Base-by-base conservation (phyloP, 2,888 invertebrate species). In the Tenthredo livida region DNA sequence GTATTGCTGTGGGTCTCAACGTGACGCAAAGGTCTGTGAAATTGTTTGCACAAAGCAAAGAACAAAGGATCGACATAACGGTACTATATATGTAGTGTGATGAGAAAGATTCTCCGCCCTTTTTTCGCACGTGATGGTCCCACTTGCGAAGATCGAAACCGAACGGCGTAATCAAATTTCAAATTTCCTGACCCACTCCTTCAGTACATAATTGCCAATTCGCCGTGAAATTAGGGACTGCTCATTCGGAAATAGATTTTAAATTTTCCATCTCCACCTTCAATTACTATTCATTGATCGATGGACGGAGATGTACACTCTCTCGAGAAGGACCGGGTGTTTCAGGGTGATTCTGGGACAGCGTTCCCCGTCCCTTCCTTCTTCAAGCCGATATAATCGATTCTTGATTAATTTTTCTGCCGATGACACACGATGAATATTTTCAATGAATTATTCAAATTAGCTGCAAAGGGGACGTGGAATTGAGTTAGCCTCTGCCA, bases 401-500 rank as follows among this genome's bases (percentile, higher is more conserved):
- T 89, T 90, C 88, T 87, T 89, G 90, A 90, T 90, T 90, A 90
- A 90, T 89, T 90, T 89, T 87, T 89, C 90, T 91, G 90, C 87
- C 88, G 87, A 89, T 91, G 90, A 89, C 90, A 90, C 88, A 88
- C 89, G 88, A 89, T 89, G 89, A 89, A 91, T 90, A 88, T 88
- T 88, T 90, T 89, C 88, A 88, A 89, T 90, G 88, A 90, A 90
- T 90, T 91, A 90, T 91, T 90, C 87, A 90, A 90, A 91, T 90
- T 88, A 88, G 86, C 86, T 84, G 85, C 85, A 87, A 85, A 85
- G 87, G 87, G 84, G 65, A n/a, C 84, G 85, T 85, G 88, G 85
- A 88, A 90, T 90, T 89, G 88, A 90, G 90, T 90, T 89, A 89
- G 86, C 87, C 87, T 87, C 85, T 86, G 87, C 75, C 84, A 85